These are phyloP conservation scores for Eriocheir sinensis DNA, from an alignment of 1,140 invertebrate species.

Conservation along the genomic window DNA sequence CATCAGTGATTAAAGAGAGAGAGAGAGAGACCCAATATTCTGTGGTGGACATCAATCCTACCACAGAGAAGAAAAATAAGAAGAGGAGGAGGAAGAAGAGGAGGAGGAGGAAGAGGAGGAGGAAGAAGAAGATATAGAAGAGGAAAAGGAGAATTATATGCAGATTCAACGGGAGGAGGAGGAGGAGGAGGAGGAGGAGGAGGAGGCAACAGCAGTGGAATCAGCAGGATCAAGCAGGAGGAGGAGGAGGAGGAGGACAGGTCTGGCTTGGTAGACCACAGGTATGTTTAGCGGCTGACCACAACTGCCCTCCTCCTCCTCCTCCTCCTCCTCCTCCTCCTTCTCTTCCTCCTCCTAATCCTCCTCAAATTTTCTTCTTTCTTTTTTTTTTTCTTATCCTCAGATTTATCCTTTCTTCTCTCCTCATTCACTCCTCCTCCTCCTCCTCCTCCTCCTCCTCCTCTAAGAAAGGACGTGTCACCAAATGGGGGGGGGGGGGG, in stretches of 20 bases:
- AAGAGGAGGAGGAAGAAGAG: too few relatives aligned
- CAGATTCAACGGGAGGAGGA: too few relatives aligned
- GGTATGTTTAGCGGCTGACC: neutral
- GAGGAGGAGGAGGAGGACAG: slow-evolving; percentile 17
- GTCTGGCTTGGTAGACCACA: neutral
- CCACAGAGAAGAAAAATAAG: too few relatives aligned
- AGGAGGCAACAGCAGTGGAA: neutral
- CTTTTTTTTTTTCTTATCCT: neutral
- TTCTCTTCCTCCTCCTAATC: neutral
- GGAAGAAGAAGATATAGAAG: too few relatives aligned
- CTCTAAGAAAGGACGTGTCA: too few relatives aligned
- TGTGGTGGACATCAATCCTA: too few relatives aligned
- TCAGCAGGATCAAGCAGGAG: slow-evolving; percentile 2
- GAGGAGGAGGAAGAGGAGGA: neutral
- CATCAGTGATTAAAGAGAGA: too few relatives aligned
- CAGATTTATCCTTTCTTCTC: neutral
- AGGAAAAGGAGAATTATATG: neutral
- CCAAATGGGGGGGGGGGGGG: too few relatives aligned
- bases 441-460: too few relatives aligned
- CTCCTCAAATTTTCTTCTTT: neutral
- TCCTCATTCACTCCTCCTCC: neutral
- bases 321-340: slow-evolving; percentile 17
- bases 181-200: neutral
- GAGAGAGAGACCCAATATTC: too few relatives aligned
- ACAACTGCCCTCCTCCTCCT: neutral